A percentile compares a stretch with the other conserved stretches of the same genome.
Evolutionary conservation across 2,888 invertebrate genomes (phyloP).

Genomic region (Drosophila anceps): DNA sequence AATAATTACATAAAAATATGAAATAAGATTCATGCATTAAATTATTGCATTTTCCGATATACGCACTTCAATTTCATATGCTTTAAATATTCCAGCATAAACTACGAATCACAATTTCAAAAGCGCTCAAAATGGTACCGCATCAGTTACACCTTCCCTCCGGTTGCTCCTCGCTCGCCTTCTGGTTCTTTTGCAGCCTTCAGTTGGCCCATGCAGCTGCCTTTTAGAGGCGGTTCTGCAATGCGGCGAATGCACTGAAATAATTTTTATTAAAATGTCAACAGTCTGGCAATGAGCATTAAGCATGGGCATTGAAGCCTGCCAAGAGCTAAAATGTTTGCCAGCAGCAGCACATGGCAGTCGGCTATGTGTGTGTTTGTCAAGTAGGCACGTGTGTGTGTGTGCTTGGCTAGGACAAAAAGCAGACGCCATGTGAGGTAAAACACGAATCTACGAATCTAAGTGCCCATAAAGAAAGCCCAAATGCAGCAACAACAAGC

Average conservation of each 20-base stretch:
- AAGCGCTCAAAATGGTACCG: constrained; percentile 31
- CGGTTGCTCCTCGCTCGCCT: neutral
- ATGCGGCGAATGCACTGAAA: constrained; percentile 73
- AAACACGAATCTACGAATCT: constrained; percentile 40
- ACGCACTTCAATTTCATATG: constrained; percentile 28
- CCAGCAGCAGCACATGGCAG: constrained; percentile 71
- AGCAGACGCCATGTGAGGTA: constrained; percentile 5
- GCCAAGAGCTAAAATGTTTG: constrained; percentile 74
- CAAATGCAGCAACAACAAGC: constrained; percentile 13
- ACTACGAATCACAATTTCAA: constrained; percentile 26
- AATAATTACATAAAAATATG: neutral
- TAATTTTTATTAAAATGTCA: constrained; percentile 81
- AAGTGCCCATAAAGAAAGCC: constrained; percentile 16
- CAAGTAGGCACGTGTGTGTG: constrained; percentile 22
- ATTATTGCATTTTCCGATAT: constrained; percentile 8
- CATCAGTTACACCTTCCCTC: neutral
- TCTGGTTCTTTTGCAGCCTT: neutral
- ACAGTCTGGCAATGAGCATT: constrained; percentile 78
- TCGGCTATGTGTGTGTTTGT: constrained; percentile 18
- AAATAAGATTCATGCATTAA: neutral
- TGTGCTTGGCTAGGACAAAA: constrained; percentile 20
- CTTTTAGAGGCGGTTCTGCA: constrained; percentile 65
- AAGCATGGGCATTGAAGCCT: constrained; percentile 62
- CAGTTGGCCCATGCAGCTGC: constrained; percentile 15
- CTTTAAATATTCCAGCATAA: constrained; percentile 33